Percentiles rank a stretch among this genome's conserved stretches.
Evolutionary conservation across 2,797 vertebrate species (phyloP).

Genomic region (Otus scops): DNA sequence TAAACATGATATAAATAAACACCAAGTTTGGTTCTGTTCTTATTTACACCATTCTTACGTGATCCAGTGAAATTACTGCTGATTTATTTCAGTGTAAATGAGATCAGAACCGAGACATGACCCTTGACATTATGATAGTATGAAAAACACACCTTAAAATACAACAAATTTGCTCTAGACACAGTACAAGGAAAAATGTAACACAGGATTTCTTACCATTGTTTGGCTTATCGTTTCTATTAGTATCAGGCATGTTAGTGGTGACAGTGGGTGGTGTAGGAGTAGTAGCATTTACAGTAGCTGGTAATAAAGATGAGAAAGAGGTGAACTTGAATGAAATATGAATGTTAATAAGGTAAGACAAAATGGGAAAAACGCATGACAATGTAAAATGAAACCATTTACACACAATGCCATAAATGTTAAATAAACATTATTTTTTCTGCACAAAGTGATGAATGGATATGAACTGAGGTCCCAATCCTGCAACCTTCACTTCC

Average conservation of each 20-base stretch:
- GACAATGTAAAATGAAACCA: conserved; percentile 63
- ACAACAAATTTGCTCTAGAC: conserved; percentile 43
- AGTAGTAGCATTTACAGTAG: conserved; percentile 82
- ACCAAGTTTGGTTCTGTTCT: background rate
- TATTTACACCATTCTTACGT: background rate
- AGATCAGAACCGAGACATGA: conserved; percentile 13
- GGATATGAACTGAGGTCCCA: conserved; percentile 6
- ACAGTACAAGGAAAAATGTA: conserved; percentile 70
- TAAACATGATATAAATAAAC: background rate
- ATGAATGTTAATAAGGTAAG: conserved; percentile 76
- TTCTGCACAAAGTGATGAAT: conserved; percentile 7
- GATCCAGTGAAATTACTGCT: background rate
- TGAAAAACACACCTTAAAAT: conserved; percentile 52
- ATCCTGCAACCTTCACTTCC: background rate
- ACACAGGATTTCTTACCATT: conserved; percentile 82
- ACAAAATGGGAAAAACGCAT: conserved; percentile 68
- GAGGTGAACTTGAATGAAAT: conserved; percentile 77
- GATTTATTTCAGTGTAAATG: background rate
- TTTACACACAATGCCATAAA: conserved; percentile 32
- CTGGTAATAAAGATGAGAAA: conserved; percentile 85
- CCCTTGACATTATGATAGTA: conserved; percentile 8
- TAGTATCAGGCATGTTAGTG: conserved; percentile 89
- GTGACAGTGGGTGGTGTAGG: conserved; percentile 81
- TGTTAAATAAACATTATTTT: conserved; percentile 47
- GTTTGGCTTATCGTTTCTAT: conserved; percentile 78